phyloP scores from a whole-genome alignment of 2,888 invertebrate genomes.

The Cephus rjabovi region DNA sequence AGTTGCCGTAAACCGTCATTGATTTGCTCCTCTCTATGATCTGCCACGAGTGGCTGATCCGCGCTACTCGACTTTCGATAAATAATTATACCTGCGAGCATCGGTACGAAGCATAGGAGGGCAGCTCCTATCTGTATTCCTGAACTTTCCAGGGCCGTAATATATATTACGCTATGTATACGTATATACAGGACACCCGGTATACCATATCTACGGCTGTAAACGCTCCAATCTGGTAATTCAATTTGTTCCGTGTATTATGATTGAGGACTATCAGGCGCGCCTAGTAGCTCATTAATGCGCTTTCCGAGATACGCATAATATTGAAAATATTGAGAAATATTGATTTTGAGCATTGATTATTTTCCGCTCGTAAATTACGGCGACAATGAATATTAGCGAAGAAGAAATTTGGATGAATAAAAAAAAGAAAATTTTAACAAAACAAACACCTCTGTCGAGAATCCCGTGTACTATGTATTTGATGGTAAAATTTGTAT shows the following conservation, averaged over 20 bases:
- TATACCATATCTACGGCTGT: background rate
- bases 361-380: no score
- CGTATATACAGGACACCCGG: background rate
- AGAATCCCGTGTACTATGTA: no score
- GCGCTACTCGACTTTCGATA: background rate
- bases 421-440: no score
- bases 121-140: background rate
- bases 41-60: background rate
- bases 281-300: background rate
- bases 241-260: background rate
- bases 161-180: conserved; percentile 1
- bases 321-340: no score
- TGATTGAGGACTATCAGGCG: background rate
- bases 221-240: background rate
- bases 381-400: no score
- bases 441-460: no score
- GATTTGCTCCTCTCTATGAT: background rate
- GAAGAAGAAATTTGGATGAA: no score
- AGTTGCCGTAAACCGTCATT: background rate
- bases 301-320: background rate
- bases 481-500: no score
- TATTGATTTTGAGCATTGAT: no score
- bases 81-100: background rate
- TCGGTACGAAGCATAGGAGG: background rate
- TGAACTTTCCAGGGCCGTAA: background rate